phyloP scores from a whole-genome alignment of 2,113 vertebrate species.

The Delphinus delphis region DNA sequence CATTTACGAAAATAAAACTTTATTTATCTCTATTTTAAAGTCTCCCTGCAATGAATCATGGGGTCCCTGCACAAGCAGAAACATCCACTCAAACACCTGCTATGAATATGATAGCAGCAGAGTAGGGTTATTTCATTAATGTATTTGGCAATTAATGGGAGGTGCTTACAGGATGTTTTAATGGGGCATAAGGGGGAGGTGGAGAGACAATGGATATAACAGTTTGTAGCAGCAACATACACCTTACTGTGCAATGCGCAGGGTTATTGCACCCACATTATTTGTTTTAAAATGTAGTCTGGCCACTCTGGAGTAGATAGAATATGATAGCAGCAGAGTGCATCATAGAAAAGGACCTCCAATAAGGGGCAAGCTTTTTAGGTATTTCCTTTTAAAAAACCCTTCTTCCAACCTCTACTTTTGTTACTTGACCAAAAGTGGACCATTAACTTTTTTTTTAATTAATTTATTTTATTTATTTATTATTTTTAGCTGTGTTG shows the following conservation, averaged over 20 bases:
- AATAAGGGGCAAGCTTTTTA: neutral
- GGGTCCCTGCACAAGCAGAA: neutral
- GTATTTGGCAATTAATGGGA: neutral
- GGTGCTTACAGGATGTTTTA: neutral
- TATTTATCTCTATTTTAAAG: neutral
- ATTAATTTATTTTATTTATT: no score
- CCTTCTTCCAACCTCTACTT: neutral
- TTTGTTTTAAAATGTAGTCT: neutral
- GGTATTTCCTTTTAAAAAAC: neutral
- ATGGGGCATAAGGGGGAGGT: neutral
- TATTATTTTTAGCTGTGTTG: no score
- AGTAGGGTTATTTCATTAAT: neutral
- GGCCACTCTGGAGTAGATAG: neutral
- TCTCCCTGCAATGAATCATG: neutral
- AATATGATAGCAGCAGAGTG: neutral
- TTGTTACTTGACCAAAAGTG: neutral
- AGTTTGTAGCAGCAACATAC: neutral
- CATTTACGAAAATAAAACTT: slow-evolving; percentile 16
- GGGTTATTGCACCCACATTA: neutral
- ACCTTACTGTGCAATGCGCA: no score
- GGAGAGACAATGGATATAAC: neutral
- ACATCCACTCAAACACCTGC: neutral
- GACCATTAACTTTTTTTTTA: neutral
- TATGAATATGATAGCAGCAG: neutral
- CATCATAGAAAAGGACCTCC: neutral